These are phyloP conservation scores for Acanthosepion lycidas DNA, from an alignment of 2,888 invertebrate species.

Conservation along the genomic window DNA sequence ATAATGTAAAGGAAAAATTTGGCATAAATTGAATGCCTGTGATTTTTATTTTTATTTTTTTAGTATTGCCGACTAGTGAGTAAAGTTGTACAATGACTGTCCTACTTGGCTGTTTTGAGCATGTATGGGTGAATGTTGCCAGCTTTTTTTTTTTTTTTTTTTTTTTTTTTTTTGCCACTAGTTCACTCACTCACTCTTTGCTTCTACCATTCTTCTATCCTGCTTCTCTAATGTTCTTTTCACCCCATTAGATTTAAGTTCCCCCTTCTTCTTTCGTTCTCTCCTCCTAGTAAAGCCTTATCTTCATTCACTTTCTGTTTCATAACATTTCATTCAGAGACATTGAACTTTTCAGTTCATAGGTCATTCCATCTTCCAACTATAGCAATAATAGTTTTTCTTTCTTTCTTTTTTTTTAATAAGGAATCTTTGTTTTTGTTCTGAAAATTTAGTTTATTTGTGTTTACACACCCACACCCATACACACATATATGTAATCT, in stretches of 20 bases:
- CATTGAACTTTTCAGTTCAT: too few relatives aligned
- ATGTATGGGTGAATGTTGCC: constrained; percentile 35
- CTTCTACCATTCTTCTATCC: background rate
- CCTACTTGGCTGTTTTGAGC: constrained; percentile 47
- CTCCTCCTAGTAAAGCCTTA: background rate
- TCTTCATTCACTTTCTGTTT: too few relatives aligned
- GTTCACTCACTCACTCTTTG: background rate
- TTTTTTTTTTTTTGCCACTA: background rate
- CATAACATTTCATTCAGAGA: too few relatives aligned
- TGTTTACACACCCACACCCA: too few relatives aligned
- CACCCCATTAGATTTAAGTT: background rate
- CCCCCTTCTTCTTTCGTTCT: background rate
- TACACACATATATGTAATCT: too few relatives aligned
- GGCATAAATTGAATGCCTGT: constrained; percentile 4
- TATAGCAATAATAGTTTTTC: too few relatives aligned
- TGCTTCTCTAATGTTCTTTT: background rate
- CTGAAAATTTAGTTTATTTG: too few relatives aligned
- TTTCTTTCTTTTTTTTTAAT: too few relatives aligned
- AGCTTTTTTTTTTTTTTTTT: background rate
- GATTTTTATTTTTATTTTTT: too few relatives aligned
- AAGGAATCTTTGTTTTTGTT: too few relatives aligned
- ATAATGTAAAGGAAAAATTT: background rate
- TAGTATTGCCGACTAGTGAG: constrained; percentile 12
- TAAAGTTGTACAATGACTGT: constrained; percentile 46
- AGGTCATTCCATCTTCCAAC: too few relatives aligned